These are phyloP conservation scores for Eudyptes chrysolophus DNA, from an alignment of 2,113 vertebrate species.

Conservation along the genomic window DNA sequence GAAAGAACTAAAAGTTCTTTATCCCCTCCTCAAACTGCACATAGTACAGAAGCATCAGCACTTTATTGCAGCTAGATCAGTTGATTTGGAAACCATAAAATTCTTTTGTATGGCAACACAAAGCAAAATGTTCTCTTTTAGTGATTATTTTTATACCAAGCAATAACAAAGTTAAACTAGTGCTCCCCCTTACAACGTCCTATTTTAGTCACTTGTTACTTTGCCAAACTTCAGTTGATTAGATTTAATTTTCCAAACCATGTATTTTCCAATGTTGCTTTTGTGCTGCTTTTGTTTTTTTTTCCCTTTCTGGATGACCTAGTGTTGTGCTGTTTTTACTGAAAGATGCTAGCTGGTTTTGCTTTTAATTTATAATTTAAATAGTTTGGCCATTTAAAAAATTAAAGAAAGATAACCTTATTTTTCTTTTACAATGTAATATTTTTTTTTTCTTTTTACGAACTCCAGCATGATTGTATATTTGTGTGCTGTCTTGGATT, in stretches of 20 bases:
- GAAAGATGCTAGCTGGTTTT: accelerated
- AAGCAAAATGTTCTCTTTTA: background rate
- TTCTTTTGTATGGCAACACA: background rate
- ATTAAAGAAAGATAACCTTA: background rate
- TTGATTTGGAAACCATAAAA: background rate
- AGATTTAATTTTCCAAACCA: background rate
- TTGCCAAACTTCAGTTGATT: background rate
- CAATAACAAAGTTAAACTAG: background rate
- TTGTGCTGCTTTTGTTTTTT: background rate
- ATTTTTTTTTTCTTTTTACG: background rate
- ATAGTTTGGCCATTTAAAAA: background rate
- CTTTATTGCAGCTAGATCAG: background rate
- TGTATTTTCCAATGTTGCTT: background rate
- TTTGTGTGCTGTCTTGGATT: background rate
- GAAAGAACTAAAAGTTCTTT: background rate
- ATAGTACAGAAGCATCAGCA: background rate
- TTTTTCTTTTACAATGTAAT: background rate
- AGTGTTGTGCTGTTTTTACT: background rate
- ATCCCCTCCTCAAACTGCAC: background rate
- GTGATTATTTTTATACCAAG: background rate
- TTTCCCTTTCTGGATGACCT: background rate
- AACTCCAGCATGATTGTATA: background rate
- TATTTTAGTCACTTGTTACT: background rate
- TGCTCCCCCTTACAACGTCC: background rate
- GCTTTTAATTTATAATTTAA: background rate